Evolutionary conservation across 2,113 vertebrate species (phyloP), one percentile per base, ranked within the genome.

Genomic region (Lophura nycthemera): DNA sequence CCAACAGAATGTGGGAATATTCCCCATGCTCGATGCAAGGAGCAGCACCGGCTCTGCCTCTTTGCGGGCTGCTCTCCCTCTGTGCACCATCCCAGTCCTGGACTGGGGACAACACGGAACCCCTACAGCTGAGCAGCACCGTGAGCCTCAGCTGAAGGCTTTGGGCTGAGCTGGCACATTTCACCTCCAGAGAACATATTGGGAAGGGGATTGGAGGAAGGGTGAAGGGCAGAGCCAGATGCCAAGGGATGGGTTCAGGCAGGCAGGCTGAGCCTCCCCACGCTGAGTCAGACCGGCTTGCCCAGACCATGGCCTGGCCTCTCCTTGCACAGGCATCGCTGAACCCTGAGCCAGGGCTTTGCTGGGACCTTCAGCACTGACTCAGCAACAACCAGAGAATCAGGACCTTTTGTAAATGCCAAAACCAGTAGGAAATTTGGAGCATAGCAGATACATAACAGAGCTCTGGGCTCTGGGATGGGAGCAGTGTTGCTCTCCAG

Each of bases 401-500:
- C 52, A 8, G 3, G 0, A 59, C 59, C 82, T 77, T 63, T 82
- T 6, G 1, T 29, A 63, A 42, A n/a, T 36, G 20, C 82, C 70
- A 48, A 83, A 57, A 72, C 0, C 42, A 54, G 76, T 0, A 15
- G 43, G 72, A 75, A 75, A 52, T 19, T 2, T 1, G 3, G 52
- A 52, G 61, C 36, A 7, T 38, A 30, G 32, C 1, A 27, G 11
- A 47, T 11, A 30, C 16, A 10, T n/a, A 45, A 45, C 86, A 1
- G 30, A 66, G 43, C 57, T 22, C 36, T 1, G 15, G 2, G 61
- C 0, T 2, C 43, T 6, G 15, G 29, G 63, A 10, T 6, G 4
- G 20, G 22, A 54, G 12, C 5, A 10, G 29, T 0, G 2, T 3
- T 3, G 17, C 2, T 63, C 5, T n/a, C 11, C 5, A 3, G 30